A percentile compares a stretch with the other conserved stretches of the same genome.
These are phyloP conservation scores for Alviniconcha strummeri DNA, from an alignment of 2,888 invertebrate genomes.

Conservation along the genomic window DNA sequence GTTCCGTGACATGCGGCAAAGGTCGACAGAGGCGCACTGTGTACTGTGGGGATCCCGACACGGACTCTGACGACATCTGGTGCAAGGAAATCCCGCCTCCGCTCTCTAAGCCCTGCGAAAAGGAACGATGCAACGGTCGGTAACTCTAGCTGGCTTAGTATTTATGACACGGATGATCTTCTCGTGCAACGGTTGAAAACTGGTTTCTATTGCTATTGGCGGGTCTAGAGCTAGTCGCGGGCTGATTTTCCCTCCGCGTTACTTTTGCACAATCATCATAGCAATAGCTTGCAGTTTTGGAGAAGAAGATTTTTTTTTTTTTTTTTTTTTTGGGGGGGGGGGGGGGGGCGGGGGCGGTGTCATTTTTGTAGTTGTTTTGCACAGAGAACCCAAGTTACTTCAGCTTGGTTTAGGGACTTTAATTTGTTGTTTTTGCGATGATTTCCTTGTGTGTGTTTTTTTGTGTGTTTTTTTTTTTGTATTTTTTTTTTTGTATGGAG, in stretches of 20 bases:
- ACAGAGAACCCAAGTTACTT: no score
- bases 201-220: not conserved
- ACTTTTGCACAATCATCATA: not conserved
- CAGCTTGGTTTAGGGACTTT: no score
- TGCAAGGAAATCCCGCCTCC: constrained; percentile 49
- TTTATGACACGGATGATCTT: not conserved
- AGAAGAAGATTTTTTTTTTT: no score
- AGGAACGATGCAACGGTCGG: constrained; percentile 44
- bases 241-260: not conserved
- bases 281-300: no score
- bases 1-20: constrained; percentile 58
- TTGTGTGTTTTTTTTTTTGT: no score
- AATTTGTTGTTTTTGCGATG: no score
- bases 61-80: constrained; percentile 41
- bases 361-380: no score
- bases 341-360: no score
- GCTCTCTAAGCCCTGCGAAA: constrained; percentile 45
- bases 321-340: no score
- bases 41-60: constrained; percentile 51
- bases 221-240: not conserved
- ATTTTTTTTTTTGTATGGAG: no score
- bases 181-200: not conserved
- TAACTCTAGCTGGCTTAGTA: not conserved
- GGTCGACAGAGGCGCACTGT: constrained; percentile 55
- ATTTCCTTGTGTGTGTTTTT: no score